These are phyloP conservation scores for Drosophila demipolita DNA, from an alignment of 2,888 invertebrate genomes.

Conservation along the genomic window DNA sequence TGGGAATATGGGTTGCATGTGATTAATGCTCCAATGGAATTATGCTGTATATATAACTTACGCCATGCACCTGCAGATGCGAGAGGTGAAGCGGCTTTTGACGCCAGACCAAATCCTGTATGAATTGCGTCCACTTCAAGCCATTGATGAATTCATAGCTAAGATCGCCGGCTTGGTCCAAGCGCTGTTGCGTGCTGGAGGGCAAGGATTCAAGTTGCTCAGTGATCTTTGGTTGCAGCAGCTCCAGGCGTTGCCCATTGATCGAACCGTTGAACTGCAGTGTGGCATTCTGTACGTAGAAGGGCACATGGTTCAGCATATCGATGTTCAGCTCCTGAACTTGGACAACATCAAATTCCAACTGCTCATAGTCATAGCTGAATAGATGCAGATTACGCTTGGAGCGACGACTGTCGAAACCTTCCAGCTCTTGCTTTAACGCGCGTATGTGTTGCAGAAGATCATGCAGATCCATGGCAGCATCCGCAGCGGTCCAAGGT, in stretches of 20 bases:
- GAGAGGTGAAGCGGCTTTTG: too few species aligned
- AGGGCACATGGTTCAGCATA: conserved; percentile 77
- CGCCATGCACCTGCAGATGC: too few species aligned
- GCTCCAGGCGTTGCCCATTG: conserved; percentile 63
- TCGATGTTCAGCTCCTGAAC: conserved; percentile 78
- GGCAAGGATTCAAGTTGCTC: too few species aligned
- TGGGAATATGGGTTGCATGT: too few species aligned
- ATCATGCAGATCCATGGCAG: conserved; percentile 61
- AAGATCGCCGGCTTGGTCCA: too few species aligned
- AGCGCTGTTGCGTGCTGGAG: too few species aligned
- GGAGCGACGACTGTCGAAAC: conserved; percentile 30
- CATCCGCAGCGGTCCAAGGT: conserved; percentile 77
- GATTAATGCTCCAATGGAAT: too few species aligned
- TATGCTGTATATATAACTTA: too few species aligned
- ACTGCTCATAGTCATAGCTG: conserved; percentile 59
- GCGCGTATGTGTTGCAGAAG: conserved; percentile 70
- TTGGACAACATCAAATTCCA: conserved; percentile 73
- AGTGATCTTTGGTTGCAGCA: conserved; percentile 43
- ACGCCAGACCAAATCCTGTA: too few species aligned
- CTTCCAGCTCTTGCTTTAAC: conserved; percentile 57
- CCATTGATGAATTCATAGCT: too few species aligned
- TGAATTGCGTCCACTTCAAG: too few species aligned
- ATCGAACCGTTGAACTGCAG: conserved; percentile 75
- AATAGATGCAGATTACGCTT: conserved; percentile 55
- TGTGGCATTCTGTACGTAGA: conserved; percentile 73